phyloP scores from a whole-genome alignment of 1,140 invertebrate genomes.

The Saxidomus purpurata region DNA sequence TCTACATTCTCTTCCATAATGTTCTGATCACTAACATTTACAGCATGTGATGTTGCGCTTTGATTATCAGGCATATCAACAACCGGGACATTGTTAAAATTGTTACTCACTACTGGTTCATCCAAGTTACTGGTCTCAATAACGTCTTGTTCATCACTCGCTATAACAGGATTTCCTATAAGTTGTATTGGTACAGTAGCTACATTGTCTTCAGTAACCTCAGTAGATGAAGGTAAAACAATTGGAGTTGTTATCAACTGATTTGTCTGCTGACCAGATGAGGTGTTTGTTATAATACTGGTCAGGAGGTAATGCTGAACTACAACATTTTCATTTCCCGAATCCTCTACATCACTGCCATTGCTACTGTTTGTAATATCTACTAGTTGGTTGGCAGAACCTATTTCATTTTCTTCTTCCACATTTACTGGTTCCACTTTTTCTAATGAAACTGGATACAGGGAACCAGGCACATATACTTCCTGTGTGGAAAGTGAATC shows the following conservation, averaged over 20 bases:
- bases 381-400: not conserved
- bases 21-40: not conserved
- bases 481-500: not conserved
- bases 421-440: not conserved
- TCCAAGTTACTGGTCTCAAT: not conserved
- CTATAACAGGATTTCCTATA: conserved; percentile 9
- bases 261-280: conserved; percentile 48
- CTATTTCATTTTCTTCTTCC: not conserved
- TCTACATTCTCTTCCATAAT: not conserved
- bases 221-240: conserved; percentile 8
- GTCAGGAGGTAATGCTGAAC: conserved; percentile 62
- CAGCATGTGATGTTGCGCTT: not conserved
- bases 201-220: not conserved
- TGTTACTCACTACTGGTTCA: not conserved
- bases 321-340: conserved; percentile 45
- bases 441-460: not conserved
- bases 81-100: not conserved
- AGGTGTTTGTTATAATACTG: conserved; percentile 61
- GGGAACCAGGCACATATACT: not conserved
- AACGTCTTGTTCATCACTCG: not conserved
- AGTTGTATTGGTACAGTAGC: not conserved
- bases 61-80: not conserved
- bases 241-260: conserved; percentile 53
- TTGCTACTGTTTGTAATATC: not conserved
- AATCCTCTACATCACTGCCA: conserved; percentile 28